These are phyloP conservation scores for Copsychus sechellarum DNA, from an alignment of 2,113 vertebrate species.

Conservation along the genomic window DNA sequence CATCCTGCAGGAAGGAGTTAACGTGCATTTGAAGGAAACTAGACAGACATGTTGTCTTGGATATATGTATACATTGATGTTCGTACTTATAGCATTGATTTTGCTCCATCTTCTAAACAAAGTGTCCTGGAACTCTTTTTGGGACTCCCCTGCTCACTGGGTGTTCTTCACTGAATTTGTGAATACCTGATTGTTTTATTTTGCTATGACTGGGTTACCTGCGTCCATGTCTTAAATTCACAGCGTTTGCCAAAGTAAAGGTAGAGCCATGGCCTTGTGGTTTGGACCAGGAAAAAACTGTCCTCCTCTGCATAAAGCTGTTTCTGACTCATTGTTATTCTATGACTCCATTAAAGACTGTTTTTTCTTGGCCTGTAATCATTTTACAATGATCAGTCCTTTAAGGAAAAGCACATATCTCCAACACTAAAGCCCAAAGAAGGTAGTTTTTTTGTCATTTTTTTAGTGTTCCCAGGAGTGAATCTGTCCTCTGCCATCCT, in stretches of 20 bases:
- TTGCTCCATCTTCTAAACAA: background rate
- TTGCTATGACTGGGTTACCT: background rate
- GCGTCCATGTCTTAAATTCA: background rate
- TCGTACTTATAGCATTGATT: background rate
- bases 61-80: background rate
- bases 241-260: background rate
- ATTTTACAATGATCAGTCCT: background rate
- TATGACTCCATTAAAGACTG: background rate
- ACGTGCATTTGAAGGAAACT: background rate
- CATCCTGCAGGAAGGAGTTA: background rate
- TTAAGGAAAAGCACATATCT: background rate
- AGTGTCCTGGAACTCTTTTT: background rate
- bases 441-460: constrained; percentile 6
- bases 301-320: background rate
- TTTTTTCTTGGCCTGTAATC: background rate
- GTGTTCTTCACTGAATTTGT: background rate
- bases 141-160: background rate
- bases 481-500: constrained; percentile 13
- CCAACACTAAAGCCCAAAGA: background rate
- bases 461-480: constrained; percentile 7
- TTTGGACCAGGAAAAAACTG: background rate
- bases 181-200: background rate
- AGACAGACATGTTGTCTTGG: background rate
- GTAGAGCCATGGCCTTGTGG: background rate
- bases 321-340: background rate